Base-by-base conservation (phyloP, 2,888 invertebrate genomes). In the Bellardia pandia region DNA sequence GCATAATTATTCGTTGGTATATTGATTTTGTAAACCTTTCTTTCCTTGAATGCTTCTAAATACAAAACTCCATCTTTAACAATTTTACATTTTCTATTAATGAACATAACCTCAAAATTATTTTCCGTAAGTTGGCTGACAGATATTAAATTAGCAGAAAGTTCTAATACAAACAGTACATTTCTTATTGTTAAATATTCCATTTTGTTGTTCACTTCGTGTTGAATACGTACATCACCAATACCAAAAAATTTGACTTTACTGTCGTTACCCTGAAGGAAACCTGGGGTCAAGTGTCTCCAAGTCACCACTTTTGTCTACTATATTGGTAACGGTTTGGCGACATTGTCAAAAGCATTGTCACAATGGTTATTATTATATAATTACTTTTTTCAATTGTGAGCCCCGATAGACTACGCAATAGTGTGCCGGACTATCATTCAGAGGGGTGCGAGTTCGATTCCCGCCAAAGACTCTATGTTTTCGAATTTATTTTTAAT, bases 101-200 rank as follows among this genome's bases (percentile, higher is more conserved):
- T 4, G 53, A 68, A 78, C 14, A 40, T 56, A 51, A 79, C 58
- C 23, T 58, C 72, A 68, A 74, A 74, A 3, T 53, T 64, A 30
- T 71, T 72, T 62, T 71, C 58, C 14, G 45, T 85, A 23, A 84
- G 37, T 45, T 77, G 83, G 37, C 72, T 78, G 23, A 84, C 77
- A 48, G 71, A 83, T n/a, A 84, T 77, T 66, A 78, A 56, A 56
- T 84, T 84, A n/a, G 84, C 77, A 77, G 71, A 78, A 58, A 77
- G 60, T 30, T 66, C 77, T 42, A 71, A 77, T 42, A 77, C 77
- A 37, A 76, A 48, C 33, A 83, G 53, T 13, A 40, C 77, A 53
- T 56, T 37, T 48, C 14, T 77, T 53, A 71, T 62, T 23, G 45
- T 78, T 16, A 76, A 30, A 45, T 74, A 51, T 53, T 83, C 76